Evolutionary conservation across 1,140 invertebrate genomes (phyloP), one percentile per base, ranked within the genome.

Genomic region (Piezodorus guildinii): DNA sequence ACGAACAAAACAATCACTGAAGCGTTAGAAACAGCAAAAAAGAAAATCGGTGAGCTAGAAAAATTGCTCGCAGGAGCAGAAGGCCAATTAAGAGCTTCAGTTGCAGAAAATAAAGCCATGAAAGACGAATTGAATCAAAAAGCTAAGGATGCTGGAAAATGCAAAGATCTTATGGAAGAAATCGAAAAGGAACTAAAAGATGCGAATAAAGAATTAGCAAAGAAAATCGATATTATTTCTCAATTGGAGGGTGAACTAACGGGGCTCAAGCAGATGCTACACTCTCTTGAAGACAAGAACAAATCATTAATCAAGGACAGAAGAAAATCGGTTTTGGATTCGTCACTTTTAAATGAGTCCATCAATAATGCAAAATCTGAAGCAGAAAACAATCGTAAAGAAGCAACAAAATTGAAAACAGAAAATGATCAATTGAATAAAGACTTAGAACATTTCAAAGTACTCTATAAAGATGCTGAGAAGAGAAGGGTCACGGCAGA

Each of bases 51-150:
- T 23, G 63, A 64, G 23, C 17, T 64, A 5, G 30, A 58, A 19
- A 58, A 64, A 4, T 17, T 64, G 19, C 6, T 64, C 9, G 3
- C 54, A 23, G 63, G 63, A 21, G 14, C 16, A 17, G 51, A 59
- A 45, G 39, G 49, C 4, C 63, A 64, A 46, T 19, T 64, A 16
- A 8, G 49, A 43, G 51, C 23, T 59, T 25, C 52, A 14, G 2
- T 44, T 2, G 44, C 52, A 2, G 63, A 64, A 51, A 59, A 59
- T 17, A 56, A 64, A 23, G 10, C 4, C 4, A 17, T 64, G 4
- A 64, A 64, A 64, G 63, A 58, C 45, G 63, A 64, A 1, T 16
- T 64, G 1, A 46, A 59, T 43, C 34, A 59, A 14, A 23, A 23
- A 6, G 44, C 14, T n/a, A 39, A 64, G 14, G 52, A 64, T 19